Evolutionary conservation across 53 echinoderm and acorn worm species (phyloP).

Genomic region (Henricia sp.): DNA sequence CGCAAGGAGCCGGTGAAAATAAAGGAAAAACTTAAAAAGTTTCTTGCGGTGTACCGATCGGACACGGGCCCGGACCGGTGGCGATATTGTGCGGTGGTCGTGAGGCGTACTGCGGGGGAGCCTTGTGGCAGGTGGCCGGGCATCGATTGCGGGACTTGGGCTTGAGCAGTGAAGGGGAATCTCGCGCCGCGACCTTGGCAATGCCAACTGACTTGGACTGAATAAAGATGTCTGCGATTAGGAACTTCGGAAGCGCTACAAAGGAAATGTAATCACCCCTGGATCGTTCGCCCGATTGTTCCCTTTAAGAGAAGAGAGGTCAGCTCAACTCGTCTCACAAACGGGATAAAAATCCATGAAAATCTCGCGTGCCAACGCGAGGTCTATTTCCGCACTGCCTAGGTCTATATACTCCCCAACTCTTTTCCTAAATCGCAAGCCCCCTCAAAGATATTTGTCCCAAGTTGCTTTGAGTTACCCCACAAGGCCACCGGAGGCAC

Average conservation of each 20-base stretch:
- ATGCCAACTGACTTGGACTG: conserved; percentile 49
- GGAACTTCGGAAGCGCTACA: conserved; percentile 27
- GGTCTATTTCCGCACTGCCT: conserved; percentile 36
- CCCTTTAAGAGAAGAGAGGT: conserved; percentile 11
- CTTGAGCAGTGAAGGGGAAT: conserved; percentile 29
- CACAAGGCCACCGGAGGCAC: conserved; percentile 30
- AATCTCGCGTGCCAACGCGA: conserved; percentile 41
- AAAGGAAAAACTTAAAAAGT: neutral
- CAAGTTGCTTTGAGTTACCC: neutral
- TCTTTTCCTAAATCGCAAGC: neutral
- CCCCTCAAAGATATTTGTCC: neutral
- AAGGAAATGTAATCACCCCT: conserved; percentile 48
- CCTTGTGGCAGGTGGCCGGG: conserved; percentile 46
- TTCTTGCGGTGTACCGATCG: neutral
- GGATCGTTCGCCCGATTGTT: conserved; percentile 30
- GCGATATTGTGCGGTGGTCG: conserved; percentile 49
- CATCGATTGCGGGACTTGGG: conserved; percentile 31
- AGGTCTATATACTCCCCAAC: neutral
- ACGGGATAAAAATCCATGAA: neutral
- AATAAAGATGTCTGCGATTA: conserved; percentile 62
- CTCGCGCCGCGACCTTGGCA: conserved; percentile 55
- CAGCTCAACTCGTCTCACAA: conserved; percentile 1
- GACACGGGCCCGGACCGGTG: conserved; percentile 28
- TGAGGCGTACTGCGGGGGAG: conserved; percentile 50
- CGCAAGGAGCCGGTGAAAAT: neutral